Conservation (phyloP, 2,888 invertebrate genomes). For the Bombyx huttoni region DNA sequence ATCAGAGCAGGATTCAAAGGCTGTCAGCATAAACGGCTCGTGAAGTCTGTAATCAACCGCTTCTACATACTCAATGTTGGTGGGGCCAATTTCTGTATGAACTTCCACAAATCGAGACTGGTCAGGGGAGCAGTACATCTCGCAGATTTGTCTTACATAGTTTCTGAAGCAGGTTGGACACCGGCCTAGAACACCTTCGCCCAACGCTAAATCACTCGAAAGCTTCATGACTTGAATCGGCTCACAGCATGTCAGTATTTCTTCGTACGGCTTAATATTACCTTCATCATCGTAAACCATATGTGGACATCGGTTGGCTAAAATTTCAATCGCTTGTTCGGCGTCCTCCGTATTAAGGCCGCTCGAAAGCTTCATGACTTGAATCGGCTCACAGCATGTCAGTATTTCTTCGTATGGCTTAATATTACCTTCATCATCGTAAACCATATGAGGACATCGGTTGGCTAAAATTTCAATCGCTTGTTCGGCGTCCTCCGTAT, state of each 20-base stretch:
- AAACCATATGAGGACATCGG: conserved; percentile 75
- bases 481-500: conserved; percentile 34
- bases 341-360: conserved; percentile 39
- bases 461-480: conserved; percentile 44
- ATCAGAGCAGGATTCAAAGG: conserved; percentile 84
- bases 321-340: conserved; percentile 29
- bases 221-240: conserved; percentile 62
- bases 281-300: conserved; percentile 54
- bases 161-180: conserved; percentile 89
- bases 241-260: conserved; percentile 75
- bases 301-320: conserved; percentile 76
- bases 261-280: conserved; percentile 27
- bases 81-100: conserved; percentile 14
- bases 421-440: conserved; percentile 39
- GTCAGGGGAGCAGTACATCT: conserved; percentile 82
- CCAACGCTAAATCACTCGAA: conserved; percentile 70
- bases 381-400: conserved; percentile 75
- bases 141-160: conserved; percentile 82
- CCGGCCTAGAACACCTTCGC: conserved; percentile 79
- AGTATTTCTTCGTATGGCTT: conserved; percentile 39
- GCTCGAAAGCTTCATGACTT: conserved; percentile 62
- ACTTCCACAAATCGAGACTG: conserved; percentile 70
- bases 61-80: conserved; percentile 43
- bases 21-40: conserved; percentile 73
- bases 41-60: conserved; percentile 67